These are phyloP conservation scores for Blastobasis adustella DNA, from an alignment of 2,888 invertebrate genomes.

Conservation along the genomic window DNA sequence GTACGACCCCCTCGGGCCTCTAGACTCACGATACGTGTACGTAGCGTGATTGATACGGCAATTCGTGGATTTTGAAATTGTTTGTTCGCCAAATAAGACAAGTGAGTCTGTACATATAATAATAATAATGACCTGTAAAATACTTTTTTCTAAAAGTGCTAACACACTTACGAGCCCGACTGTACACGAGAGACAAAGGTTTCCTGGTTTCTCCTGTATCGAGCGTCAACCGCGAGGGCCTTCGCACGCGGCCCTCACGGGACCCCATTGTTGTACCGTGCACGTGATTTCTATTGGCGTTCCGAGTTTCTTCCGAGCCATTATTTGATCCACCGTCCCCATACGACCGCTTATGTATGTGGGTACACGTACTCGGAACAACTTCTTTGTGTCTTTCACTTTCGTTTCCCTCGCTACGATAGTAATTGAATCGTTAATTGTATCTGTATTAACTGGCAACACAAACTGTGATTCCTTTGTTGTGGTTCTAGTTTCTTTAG, in stretches of 20 bases:
- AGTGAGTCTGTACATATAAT: no score
- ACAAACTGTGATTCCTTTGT: no score
- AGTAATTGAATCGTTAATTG: background rate
- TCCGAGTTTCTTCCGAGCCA: constrained; percentile 26
- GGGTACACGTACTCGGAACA: background rate
- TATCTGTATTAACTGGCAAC: background rate
- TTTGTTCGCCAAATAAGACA: no score
- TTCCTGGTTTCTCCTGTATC: constrained; percentile 30
- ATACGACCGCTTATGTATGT: no score
- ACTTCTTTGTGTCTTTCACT: constrained; percentile 1
- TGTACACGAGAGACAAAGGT: background rate
- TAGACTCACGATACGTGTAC: no score
- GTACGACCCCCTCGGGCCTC: no score
- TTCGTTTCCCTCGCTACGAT: background rate
- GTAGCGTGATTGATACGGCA: no score
- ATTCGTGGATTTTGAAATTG: no score
- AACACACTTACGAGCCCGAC: no score
- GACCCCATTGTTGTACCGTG: constrained; percentile 41
- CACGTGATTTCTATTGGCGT: constrained; percentile 44
- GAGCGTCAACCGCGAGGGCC: constrained; percentile 25
- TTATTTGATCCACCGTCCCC: background rate
- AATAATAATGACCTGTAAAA: no score
- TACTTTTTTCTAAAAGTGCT: no score
- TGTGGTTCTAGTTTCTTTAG: no score
- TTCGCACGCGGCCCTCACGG: constrained; percentile 30